Evolutionary conservation across 2,797 vertebrate genomes (phyloP).

Genomic region (Pipistrellus nathusii): DNA sequence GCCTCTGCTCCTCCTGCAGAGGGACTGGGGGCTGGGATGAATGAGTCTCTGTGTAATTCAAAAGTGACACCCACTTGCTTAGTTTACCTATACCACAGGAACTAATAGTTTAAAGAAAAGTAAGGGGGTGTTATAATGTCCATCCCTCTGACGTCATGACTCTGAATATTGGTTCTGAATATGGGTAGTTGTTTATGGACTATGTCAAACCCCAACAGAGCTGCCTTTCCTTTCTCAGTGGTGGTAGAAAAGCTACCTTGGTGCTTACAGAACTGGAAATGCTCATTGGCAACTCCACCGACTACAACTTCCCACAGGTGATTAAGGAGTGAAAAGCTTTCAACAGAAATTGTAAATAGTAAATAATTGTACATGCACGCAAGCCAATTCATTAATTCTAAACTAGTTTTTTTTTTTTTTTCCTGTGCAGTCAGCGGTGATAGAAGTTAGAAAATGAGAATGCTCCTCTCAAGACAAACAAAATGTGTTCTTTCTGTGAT

Average conservation of each 20-base stretch:
- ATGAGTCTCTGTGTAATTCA: background rate
- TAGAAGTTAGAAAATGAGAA: conserved; percentile 60
- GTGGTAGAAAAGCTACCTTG: background rate
- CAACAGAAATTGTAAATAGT: background rate
- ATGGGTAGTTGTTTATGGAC: background rate
- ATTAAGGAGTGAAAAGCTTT: background rate
- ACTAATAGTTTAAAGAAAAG: background rate
- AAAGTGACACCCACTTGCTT: background rate
- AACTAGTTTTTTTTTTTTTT: conserved; percentile 69
- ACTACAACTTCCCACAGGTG: background rate
- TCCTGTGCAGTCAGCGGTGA: conserved; percentile 28
- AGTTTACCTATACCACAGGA: background rate
- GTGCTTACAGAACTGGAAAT: background rate
- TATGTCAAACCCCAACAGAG: accelerated
- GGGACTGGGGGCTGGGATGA: no score
- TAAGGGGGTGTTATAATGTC: background rate
- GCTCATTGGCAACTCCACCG: background rate
- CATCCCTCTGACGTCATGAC: background rate
- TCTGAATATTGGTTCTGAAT: background rate
- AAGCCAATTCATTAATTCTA: conserved; percentile 46
- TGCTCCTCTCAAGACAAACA: background rate
- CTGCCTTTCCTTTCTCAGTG: background rate
- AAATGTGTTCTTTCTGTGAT: conserved; percentile 71
- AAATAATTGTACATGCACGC: background rate
- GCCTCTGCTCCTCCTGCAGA: background rate